Evolutionary conservation across 2,113 vertebrate species (phyloP).

Genomic region (Cochlearius cochlearius): DNA sequence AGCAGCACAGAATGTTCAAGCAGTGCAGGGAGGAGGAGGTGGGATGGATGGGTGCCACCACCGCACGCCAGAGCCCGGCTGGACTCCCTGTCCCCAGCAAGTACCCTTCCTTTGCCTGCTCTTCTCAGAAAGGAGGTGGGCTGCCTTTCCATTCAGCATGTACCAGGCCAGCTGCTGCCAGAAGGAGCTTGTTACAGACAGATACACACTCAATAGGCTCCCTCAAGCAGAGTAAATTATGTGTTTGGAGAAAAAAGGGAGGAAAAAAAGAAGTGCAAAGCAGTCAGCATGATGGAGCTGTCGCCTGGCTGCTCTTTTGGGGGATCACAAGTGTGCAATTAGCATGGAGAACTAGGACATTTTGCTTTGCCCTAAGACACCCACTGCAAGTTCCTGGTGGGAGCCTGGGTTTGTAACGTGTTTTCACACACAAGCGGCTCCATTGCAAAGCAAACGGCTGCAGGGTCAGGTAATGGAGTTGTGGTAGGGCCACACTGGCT

Average conservation of each 20-base stretch:
- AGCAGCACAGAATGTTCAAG: slow-evolving; percentile 41
- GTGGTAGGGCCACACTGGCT: neutral
- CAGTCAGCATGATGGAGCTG: neutral
- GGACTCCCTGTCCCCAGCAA: neutral
- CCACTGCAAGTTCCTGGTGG: neutral
- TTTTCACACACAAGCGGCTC: neutral
- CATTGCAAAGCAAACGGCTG: neutral
- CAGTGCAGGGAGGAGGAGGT: neutral
- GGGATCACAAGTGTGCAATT: neutral
- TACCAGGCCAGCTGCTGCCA: neutral
- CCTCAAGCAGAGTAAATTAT: neutral
- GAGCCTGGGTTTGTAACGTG: neutral
- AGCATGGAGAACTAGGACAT: neutral
- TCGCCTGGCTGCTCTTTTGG: neutral
- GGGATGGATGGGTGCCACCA: neutral
- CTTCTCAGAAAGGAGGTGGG: neutral
- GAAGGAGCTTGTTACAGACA: neutral
- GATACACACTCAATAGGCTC: neutral
- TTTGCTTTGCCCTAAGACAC: neutral
- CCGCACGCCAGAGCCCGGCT: fast-evolving
- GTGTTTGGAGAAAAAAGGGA: neutral
- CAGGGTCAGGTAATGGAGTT: neutral
- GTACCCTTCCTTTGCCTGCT: neutral
- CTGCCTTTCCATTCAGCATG: neutral
- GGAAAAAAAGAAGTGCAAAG: neutral